Conservation (phyloP, 2,888 invertebrate species). For the Mantis religiosa region DNA sequence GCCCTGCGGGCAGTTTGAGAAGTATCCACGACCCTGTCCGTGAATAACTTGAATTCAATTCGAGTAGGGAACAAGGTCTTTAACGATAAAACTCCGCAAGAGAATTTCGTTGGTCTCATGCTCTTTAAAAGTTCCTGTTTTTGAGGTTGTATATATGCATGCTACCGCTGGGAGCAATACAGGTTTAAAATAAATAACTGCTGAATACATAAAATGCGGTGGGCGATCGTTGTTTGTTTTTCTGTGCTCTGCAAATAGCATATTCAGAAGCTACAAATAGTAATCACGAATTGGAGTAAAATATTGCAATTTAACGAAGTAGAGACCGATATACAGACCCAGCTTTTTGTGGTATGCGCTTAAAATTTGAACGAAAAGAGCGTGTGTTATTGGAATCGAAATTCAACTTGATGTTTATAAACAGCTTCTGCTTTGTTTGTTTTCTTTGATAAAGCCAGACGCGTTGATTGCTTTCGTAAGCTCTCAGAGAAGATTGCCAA, state of each 20-base stretch:
- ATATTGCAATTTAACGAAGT: background rate
- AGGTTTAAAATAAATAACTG: background rate
- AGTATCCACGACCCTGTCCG: background rate
- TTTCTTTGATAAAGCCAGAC: too few relatives aligned
- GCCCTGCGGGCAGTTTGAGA: background rate
- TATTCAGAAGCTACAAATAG: background rate
- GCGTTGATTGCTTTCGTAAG: too few relatives aligned
- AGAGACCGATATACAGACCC: background rate
- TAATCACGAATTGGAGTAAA: background rate
- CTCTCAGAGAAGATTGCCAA: too few relatives aligned
- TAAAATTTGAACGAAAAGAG: background rate
- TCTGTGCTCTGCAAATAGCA: background rate
- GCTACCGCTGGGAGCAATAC: background rate
- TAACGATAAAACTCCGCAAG: background rate
- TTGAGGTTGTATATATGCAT: background rate
- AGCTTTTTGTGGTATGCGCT: background rate
- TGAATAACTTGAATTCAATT: background rate
- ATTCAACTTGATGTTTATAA: background rate
- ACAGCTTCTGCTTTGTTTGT: background rate
- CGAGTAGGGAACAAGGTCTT: background rate
- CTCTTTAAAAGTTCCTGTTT: background rate
- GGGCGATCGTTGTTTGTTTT: background rate
- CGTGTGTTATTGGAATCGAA: background rate
- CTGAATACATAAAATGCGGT: background rate
- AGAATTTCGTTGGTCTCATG: background rate